Base-by-base conservation (phyloP, 2,888 invertebrate species). In the Pammene fasciana region DNA sequence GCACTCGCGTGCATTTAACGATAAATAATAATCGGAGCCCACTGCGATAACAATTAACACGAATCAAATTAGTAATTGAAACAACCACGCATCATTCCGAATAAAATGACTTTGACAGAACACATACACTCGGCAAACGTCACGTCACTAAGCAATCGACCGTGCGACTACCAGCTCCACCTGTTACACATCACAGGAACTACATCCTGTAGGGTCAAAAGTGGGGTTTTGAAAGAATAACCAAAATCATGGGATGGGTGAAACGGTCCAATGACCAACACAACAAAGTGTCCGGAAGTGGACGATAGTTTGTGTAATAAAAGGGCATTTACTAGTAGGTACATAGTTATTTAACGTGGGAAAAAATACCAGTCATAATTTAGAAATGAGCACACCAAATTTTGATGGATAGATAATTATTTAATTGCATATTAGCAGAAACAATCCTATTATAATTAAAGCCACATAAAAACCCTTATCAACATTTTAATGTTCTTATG, bases 121-220 rank as follows among this genome's bases (percentile, higher is more conserved):
- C 78, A 82, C 80, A 74, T 75, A 83, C 82, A 82, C 82, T 81
- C 79, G 79, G 76, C 74, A 85, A 88, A 91, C 87, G 91, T 89
- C 90, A 91, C 86, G 79, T 68, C 71, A 71, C 71, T 72, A 71
- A 68, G 72, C 65, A 59, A 79, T 80, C 81, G 76, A 79, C 81
- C 82, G 78, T 78, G 77, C 78, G 75, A 76, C 79, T 73, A 75
- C 80, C 87, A 86, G 86, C 92, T 86, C 93, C 93, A 93, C 90
- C 93, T 93, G 88, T 89, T 79, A 75, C 73, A 72, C 73, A 68
- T 71, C 75, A 74, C 73, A 77, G 76, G 83, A 89, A 82, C 84
- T 81, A 86, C 83, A 82, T 84, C 83, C 86, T 84, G 84, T 83
- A 80, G 88, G 87, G 87, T 67, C 72, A 79, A 81, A 82, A 78